Evolutionary conservation across 2,113 vertebrate species (phyloP).

Genomic region (Psephotus haematonotus): DNA sequence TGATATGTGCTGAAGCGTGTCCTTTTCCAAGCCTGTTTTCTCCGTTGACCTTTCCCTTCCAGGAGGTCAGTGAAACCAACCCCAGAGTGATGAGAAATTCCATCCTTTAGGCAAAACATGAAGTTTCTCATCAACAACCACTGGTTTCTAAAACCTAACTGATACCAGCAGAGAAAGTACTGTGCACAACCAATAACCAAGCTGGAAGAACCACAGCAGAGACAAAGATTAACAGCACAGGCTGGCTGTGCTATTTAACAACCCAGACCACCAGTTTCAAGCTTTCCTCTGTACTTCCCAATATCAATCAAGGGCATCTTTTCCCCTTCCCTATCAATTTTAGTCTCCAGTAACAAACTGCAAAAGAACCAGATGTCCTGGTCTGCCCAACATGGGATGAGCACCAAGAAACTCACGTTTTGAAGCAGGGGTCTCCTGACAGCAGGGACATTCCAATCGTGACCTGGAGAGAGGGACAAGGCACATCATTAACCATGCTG

Average conservation of each 20-base stretch:
- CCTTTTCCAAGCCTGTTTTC: neutral
- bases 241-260: neutral
- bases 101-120: neutral
- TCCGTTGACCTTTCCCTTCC: conserved; percentile 1
- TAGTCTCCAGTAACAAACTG: neutral
- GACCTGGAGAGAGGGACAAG: conserved; percentile 78
- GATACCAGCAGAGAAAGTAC: neutral
- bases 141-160: neutral
- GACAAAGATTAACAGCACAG: neutral
- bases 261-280: neutral
- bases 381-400: accelerated
- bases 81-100: conserved; percentile 1
- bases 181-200: neutral
- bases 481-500: neutral
- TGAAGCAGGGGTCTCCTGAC: conserved; percentile 98
- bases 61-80: neutral
- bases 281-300: neutral
- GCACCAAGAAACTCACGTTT: conserved; percentile 86
- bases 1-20: neutral
- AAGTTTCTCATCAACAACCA: neutral
- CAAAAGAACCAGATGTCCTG: neutral
- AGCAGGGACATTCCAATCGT: conserved; percentile 96
- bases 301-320: neutral
- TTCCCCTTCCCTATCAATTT: neutral
- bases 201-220: neutral